Percentiles rank a stretch among this genome's conserved stretches.
These are phyloP conservation scores for Epirrhoe tristata DNA, from an alignment of 2,888 invertebrate species.

Conservation along the genomic window DNA sequence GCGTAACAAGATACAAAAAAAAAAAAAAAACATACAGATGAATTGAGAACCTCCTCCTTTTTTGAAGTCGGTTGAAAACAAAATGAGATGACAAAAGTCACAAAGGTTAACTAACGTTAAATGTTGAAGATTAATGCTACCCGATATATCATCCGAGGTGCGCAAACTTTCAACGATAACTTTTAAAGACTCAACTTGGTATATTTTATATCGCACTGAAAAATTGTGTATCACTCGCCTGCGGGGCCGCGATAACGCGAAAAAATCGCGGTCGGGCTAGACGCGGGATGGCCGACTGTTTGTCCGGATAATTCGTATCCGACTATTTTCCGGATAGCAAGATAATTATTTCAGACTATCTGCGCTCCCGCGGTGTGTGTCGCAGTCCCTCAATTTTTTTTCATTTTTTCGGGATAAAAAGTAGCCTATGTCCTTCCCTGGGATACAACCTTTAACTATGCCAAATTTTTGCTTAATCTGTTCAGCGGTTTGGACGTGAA, in stretches of 20 bases:
- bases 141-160: conserved; percentile 81
- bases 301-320: conserved; percentile 11
- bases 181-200: conserved; percentile 82
- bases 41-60: too few relatives aligned
- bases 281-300: conserved; percentile 8
- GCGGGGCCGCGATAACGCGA: conserved; percentile 76
- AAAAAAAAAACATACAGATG: too few relatives aligned
- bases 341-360: too few relatives aligned
- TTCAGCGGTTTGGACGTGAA: too few relatives aligned
- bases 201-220: conserved; percentile 78
- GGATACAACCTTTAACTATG: too few relatives aligned
- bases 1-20: too few relatives aligned
- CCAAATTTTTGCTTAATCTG: too few relatives aligned
- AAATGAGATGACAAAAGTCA: conserved; percentile 46
- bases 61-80: too few relatives aligned
- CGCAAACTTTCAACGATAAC: conserved; percentile 79
- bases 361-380: too few relatives aligned
- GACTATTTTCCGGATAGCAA: neutral
- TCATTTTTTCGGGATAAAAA: too few relatives aligned
- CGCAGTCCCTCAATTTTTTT: too few relatives aligned
- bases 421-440: too few relatives aligned
- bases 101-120: conserved; percentile 71
- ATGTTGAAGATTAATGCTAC: conserved; percentile 75
- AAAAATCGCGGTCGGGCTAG: conserved; percentile 65
- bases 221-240: conserved; percentile 82